Evolutionary conservation across 2,888 invertebrate genomes (phyloP), one percentile per base, ranked within the genome.

Genomic region (Imbricaverruca yamaguchii): DNA sequence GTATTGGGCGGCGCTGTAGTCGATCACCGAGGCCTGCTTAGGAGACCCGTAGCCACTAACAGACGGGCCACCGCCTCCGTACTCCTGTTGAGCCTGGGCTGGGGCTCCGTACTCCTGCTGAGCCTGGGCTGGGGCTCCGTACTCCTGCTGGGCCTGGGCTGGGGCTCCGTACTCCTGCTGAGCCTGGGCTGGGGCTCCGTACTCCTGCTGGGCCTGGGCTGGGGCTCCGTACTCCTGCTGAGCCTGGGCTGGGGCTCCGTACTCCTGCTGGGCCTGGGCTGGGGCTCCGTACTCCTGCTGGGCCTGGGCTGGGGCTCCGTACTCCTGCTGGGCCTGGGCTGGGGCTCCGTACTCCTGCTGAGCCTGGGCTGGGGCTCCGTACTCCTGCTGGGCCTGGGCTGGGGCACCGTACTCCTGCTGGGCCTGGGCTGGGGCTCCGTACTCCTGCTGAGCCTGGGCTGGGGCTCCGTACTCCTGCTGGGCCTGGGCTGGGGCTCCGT

Each of bases 1-100:
- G 57, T 25, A 59, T 25, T 79, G 79, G 7, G 79, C 79, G 1
- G 57, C 3, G 57, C 79, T 79, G 79, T 57, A 79, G 57, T 79
- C 79, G 57, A 79, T 79, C 57, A 79, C 57, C 3, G 79, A 79
- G 11, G 56, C 57, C 56, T 79, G 57, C 79, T 79, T 79, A 3
- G 79, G 79, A 7, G 79, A n/a, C n/a, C 79, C 79, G 79, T 79
- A 79, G 4, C 25, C 79, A 10, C 53, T 21, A 0, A 39, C 69
- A 13, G 23, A 2, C 1, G 18, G 10, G 53, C 74, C 74, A 11
- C 55, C 53, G 74, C 74, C 74, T 11, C 74, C 74, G 55, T 74
- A 74, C 0, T 55, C 74, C 21, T 53, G 39, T 9, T 23, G 23
- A 3, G 23, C 65, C 15, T 25, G 69, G 7, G 13, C 69, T 13